Evolutionary conservation across 2,888 invertebrate species (phyloP), one percentile per base, ranked within the genome.

Genomic region (Globia sparganii): DNA sequence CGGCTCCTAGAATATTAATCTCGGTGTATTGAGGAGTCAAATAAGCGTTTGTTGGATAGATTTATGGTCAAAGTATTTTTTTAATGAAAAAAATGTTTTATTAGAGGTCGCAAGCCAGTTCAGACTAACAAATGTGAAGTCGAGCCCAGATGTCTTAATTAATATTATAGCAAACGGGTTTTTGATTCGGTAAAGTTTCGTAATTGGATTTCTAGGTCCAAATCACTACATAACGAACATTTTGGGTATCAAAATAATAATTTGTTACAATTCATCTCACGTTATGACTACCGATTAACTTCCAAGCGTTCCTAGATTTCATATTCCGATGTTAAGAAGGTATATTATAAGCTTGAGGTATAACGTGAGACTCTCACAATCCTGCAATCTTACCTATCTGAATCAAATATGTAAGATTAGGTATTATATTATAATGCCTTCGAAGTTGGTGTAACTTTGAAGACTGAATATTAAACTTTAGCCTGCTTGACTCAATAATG

Each of bases 391-490:
- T 61, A 73, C 21, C 56, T 73, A 49, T 56, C n/a, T 73, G 21
- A 53, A 62, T 68, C 18, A 61, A 59, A 58, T 53, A 75, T 73
- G 64, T 79, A 70, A 84, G 34, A 77, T 74, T 77, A 78, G 21
- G 8, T 72, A 81, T 56, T 66, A 56, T 28, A 46, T 67, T 56
- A 67, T 76, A 67, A 67, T 58, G 62, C 72, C 37, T 61, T 43
- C 37, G 25, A 77, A 77, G 64, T 81, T 64, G 1, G 49, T 34
- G 28, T 49, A 68, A 75, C 68, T 82, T 80, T 67, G 65, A 72
- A 80, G 56, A 59, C 59, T 74, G 61, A 77, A 77, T 67, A 72
- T 84, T 68, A 67, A 85, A 83, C 59, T 83, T 81, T 76, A 69
- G 73, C 68, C 43, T 64, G 46, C 59, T 73, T 62, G 49, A 56